Conservation (phyloP, 2,888 invertebrate species). For the Cancer borealis region DNA sequence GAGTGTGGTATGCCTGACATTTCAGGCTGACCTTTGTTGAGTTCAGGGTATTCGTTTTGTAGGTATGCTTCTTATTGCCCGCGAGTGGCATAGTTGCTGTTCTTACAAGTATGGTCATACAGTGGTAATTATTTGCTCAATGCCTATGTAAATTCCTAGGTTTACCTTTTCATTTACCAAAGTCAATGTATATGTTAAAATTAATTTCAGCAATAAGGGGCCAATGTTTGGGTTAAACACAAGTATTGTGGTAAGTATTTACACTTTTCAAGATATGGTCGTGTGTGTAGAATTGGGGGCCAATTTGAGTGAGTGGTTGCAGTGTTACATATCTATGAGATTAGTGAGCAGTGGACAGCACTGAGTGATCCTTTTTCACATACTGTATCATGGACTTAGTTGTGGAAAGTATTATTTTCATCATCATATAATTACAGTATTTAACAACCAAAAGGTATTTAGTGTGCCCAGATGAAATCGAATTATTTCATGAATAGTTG, state of each 20-base stretch:
- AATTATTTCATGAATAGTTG: conserved; percentile 18
- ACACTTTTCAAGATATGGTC: conserved; percentile 18
- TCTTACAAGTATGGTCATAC: conserved; percentile 38
- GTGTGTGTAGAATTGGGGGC: conserved; percentile 25
- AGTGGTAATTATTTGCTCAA: conserved; percentile 67
- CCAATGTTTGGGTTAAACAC: conserved; percentile 55
- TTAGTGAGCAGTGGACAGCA: conserved; percentile 27
- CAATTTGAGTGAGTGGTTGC: conserved; percentile 24
- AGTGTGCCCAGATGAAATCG: conserved; percentile 35
- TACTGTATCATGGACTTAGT: conserved; percentile 1
- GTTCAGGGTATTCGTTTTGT: conserved; percentile 31
- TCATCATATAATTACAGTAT: conserved; percentile 14
- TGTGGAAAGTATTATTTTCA: conserved; percentile 40
- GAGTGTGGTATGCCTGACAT: neutral
- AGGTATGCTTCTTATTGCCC: conserved; percentile 18
- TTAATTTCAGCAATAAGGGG: conserved; percentile 64
- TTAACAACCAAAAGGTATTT: conserved; percentile 34
- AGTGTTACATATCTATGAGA: conserved; percentile 35
- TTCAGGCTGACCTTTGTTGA: neutral
- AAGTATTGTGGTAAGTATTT: conserved; percentile 50
- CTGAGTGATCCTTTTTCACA: neutral
- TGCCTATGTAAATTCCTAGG: conserved; percentile 52
- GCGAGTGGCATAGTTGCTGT: conserved; percentile 36
- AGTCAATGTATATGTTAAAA: conserved; percentile 39
- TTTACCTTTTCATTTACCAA: conserved; percentile 26